Evolutionary conservation across 2,113 vertebrate genomes (phyloP), one percentile per base, ranked within the genome.

Genomic region (Corydoras maculifer): DNA sequence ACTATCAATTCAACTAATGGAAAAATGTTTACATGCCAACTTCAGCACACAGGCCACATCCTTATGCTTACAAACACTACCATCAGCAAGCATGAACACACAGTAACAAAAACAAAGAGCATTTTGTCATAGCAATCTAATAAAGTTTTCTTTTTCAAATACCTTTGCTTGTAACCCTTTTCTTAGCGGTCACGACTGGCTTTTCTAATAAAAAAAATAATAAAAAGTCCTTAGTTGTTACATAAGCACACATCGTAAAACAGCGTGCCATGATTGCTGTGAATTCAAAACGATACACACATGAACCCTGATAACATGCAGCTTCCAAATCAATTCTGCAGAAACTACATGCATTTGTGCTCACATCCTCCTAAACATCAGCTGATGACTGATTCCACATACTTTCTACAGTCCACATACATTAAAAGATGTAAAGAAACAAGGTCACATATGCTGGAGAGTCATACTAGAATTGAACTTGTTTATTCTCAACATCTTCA

Each of bases 121-220:
- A 25, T 25, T 25, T 8, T 35, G 70, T 0, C 2, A 55, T 14
- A 5, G 13, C n/a, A 61, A 57, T 58, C 59, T 3, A 49, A 11
- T 7, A 59, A 3, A 6, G 29, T 2, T 25, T 3, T 18, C 5
- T 58, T 49, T 60, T 1, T 12, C 62, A 62, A 25, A 55, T 76
- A 79, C 78, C 80, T 82, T 82, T 70, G 54, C 50, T 55, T 59
- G 15, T 12, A 11, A 50, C 62, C 66, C 69, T 81, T 76, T 72
- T 78, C 78, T 81, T 84, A 71, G 25, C 11, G 31, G 58, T 48
- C 65, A 48, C 72, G 49, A 78, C 48, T 9, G 29, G 35, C 5
- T 69, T 61, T 10, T 66, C 77, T 78, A 25, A 75, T 76, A 25
- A 7, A 35, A 15, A 72, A 73, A 63, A 32, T 65, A 18, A 31